Conservation (phyloP, 1,140 invertebrate species). For the Macrosteles quadrilineatus region DNA sequence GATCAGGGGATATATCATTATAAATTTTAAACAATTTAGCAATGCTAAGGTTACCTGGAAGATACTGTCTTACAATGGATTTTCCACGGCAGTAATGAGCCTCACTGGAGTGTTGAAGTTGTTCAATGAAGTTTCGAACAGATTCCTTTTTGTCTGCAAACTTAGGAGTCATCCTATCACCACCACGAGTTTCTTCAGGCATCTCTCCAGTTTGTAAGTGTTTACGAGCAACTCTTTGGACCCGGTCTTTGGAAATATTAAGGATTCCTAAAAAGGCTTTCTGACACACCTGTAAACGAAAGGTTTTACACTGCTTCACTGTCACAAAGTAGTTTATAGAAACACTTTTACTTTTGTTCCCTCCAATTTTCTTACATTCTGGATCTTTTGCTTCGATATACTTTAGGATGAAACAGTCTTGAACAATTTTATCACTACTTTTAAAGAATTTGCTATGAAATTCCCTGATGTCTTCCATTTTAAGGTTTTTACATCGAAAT, state of each 20-base stretch:
- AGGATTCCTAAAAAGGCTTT: conserved; percentile 31
- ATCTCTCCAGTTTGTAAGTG: conserved; percentile 27
- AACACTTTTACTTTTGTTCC: no score
- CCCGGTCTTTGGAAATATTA: conserved; percentile 26
- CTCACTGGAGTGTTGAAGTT: conserved; percentile 13
- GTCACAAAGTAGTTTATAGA: conserved; percentile 6
- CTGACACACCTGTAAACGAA: conserved; percentile 25
- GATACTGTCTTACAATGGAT: conserved; percentile 18
- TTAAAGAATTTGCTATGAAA: no score
- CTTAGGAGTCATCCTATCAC: conserved; percentile 10
- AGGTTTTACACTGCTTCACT: background rate
- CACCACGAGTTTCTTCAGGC: conserved; percentile 28
- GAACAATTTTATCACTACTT: no score
- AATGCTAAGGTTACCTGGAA: conserved; percentile 7
- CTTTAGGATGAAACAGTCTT: no score
- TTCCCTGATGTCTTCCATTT: no score
- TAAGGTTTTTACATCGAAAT: no score
- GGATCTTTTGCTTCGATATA: no score
- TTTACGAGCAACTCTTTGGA: conserved; percentile 26
- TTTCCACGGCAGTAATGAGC: conserved; percentile 17
- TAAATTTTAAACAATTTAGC: conserved; percentile 2
- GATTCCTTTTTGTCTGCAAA: conserved; percentile 21
- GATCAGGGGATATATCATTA: conserved; percentile 8
- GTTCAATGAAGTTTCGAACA: conserved; percentile 30
- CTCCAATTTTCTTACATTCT: no score